Base-by-base conservation (phyloP, 2,797 vertebrate genomes). In the Eleutherodactylus coqui region DNA sequence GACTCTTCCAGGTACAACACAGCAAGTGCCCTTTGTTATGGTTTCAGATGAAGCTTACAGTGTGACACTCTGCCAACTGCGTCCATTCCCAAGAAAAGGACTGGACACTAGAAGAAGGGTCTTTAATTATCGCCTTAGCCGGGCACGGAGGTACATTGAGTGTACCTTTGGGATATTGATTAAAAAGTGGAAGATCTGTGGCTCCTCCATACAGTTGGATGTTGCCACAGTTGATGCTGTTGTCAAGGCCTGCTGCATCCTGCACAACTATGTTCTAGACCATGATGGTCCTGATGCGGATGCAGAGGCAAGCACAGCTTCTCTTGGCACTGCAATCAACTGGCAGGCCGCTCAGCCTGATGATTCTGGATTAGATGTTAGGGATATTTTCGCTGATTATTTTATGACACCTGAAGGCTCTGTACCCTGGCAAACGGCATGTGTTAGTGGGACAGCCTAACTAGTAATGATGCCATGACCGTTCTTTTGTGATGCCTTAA, bases 111-210 rank as follows among this genome's bases (percentile, higher is more conserved):
- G 80, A 24, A 67, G 55, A 14, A 55, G 34, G 41, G 67, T 87
- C 3, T 87, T 84, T 83, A 87, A 84, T 79, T 72, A 84, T 70
- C 47, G 86, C 69, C 45, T 84, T 24, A 83, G 73, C 13, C 16
- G 80, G 13, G 81, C 81, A 58, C 64, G 86, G 27, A 87, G 69
- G 72, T 80, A 76, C 10, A 75, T 84, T 6, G 75, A 87, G 19
- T 70, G 81, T 43, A 51, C 81, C 27, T 84, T 87, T 78, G 86
- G 81, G 27, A 84, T 83, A 67, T 41, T 87, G 7, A n/a, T 62
- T 14, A 70, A 62, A 36, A 84, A 77, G 13, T 87, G 75, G 75
- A 78, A 41, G 29, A 58, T 87, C 19, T 17, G 77, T 24, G 14
- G 82, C 29, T 32, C 47, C 36, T 41, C 51, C 5, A 77, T 77